Conservation (phyloP, 2,113 vertebrate genomes). For the Albula glossodonta region DNA sequence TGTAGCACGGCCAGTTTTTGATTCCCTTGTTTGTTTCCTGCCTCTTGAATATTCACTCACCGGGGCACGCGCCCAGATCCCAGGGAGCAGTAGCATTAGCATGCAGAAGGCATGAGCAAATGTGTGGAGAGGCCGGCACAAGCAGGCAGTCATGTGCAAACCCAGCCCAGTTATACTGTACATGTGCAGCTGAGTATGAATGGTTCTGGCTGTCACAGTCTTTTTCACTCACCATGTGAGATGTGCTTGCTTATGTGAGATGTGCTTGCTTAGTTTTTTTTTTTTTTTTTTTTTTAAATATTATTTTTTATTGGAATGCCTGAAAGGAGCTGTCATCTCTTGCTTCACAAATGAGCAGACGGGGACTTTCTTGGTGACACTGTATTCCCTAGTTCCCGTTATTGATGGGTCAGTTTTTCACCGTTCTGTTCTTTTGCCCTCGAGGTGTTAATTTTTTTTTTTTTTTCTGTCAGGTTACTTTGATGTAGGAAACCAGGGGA, state of each 20-base stretch:
- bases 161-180: not conserved
- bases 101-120: not conserved
- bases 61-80: not conserved
- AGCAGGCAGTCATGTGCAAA: not conserved
- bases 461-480: not conserved
- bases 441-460: not conserved
- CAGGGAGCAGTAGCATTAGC: not conserved
- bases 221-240: not conserved
- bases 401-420: not conserved
- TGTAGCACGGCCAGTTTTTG: not conserved
- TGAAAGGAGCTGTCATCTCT: not conserved
- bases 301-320: not conserved
- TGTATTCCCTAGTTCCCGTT: not conserved
- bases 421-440: not conserved
- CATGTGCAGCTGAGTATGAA: not conserved
- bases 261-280: not conserved
- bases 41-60: constrained; percentile 21
- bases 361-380: not conserved
- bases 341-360: not conserved
- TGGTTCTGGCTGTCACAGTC: not conserved
- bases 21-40: not conserved
- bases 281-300: no score
- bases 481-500: not conserved
- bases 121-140: not conserved
- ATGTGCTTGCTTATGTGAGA: not conserved